Conservation (phyloP, 2,888 invertebrate genomes). For the Panzeria rudis region DNA sequence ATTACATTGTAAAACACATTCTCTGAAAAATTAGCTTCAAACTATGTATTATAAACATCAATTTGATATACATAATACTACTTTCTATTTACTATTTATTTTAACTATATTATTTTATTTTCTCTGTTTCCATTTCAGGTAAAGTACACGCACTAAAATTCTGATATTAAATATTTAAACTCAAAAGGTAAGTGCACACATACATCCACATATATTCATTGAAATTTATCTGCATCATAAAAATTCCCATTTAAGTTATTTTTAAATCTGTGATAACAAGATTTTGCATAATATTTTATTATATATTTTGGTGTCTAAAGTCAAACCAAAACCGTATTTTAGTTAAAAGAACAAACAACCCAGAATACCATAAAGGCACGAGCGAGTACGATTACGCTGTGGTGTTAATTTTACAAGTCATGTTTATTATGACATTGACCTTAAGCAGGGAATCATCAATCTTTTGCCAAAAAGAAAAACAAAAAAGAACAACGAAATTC, state of each 20-base stretch:
- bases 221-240: conserved; percentile 22
- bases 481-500: conserved; percentile 14
- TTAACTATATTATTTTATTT: neutral
- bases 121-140: conserved; percentile 46
- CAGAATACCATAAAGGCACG: neutral
- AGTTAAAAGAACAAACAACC: conserved; percentile 11
- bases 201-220: conserved; percentile 6
- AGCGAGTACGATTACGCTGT: conserved; percentile 3
- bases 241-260: conserved; percentile 30
- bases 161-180: conserved; percentile 17
- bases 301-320: conserved; percentile 21
- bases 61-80: neutral
- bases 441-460: conserved; percentile 70
- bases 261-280: conserved; percentile 29
- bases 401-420: conserved; percentile 68
- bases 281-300: conserved; percentile 45
- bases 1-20: no score
- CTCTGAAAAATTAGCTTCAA: no score
- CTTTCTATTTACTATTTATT: neutral
- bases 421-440: conserved; percentile 72
- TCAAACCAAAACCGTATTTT: conserved; percentile 22
- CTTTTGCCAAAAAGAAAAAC: conserved; percentile 30
- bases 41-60: no score
- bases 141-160: conserved; percentile 52
- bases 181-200: conserved; percentile 59